phyloP scores from a whole-genome alignment of 2,113 vertebrate genomes.

The Xerus inauris region DNA sequence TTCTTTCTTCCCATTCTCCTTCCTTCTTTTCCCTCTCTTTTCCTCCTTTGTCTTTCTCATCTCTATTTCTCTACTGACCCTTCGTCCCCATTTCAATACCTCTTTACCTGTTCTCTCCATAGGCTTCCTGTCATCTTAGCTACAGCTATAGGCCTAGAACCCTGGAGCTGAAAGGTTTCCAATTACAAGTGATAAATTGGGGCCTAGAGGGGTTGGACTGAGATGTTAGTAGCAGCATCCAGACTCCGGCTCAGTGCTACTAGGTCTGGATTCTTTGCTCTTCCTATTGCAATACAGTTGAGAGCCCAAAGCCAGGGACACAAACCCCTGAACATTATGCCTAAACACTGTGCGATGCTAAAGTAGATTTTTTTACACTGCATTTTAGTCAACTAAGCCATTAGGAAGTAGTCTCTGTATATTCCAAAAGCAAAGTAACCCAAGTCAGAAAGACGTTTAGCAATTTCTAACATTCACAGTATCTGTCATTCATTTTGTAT shows the following conservation, averaged over 20 bases:
- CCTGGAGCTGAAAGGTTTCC: neutral
- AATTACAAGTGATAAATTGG: neutral
- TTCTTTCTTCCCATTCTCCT: neutral
- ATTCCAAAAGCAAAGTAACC: constrained; percentile 9
- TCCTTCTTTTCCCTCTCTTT: neutral
- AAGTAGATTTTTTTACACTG: neutral
- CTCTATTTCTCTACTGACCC: neutral
- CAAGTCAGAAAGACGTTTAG: neutral
- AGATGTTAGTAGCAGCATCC: neutral
- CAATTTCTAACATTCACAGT: neutral
- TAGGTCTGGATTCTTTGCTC: neutral
- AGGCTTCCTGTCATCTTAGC: neutral
- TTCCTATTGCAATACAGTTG: neutral
- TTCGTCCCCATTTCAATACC: neutral
- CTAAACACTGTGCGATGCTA: neutral
- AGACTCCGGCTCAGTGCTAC: neutral
- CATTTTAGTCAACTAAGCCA: neutral
- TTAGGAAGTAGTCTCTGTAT: neutral
- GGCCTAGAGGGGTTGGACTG: neutral
- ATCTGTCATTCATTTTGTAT: neutral
- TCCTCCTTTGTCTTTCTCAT: neutral
- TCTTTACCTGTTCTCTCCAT: neutral
- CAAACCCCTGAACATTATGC: neutral
- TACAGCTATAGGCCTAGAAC: neutral
- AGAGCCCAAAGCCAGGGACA: neutral